Evolutionary conservation across 2,113 vertebrate species (phyloP).

Genomic region (Bufo bufo): DNA sequence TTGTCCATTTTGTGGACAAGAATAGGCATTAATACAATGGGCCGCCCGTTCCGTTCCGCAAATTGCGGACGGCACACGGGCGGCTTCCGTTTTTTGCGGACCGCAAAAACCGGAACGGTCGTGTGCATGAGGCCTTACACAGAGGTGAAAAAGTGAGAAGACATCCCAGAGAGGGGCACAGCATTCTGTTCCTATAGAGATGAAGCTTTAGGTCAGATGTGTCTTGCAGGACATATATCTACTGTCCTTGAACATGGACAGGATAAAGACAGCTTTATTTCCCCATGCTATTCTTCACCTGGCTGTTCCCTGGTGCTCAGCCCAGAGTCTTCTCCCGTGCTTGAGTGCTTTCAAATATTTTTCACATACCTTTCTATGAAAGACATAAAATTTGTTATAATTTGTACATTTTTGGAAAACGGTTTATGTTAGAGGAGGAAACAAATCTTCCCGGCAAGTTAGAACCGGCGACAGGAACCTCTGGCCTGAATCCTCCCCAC

Average conservation of each 20-base stretch:
- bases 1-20: too few species aligned
- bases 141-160: too few species aligned
- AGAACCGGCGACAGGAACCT: slow-evolving; percentile 51
- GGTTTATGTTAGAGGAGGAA: slow-evolving; percentile 57
- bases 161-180: too few species aligned
- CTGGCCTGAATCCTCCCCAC: slow-evolving; percentile 56
- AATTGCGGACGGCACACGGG: too few species aligned
- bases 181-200: neutral
- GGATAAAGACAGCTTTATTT: neutral
- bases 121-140: too few species aligned
- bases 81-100: too few species aligned
- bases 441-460: slow-evolving; percentile 56
- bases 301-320: neutral
- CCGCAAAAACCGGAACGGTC: too few species aligned
- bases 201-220: neutral
- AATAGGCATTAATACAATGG: too few species aligned
- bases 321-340: neutral
- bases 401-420: slow-evolving; percentile 54
- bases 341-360: slow-evolving; percentile 3
- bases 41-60: too few species aligned
- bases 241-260: neutral
- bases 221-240: neutral
- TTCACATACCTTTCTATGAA: slow-evolving; percentile 45
- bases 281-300: neutral
- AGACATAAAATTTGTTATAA: slow-evolving; percentile 54